A percentile compares a stretch with the other conserved stretches of the same genome.
phyloP scores from a whole-genome alignment of 2,888 invertebrate species.

The Holacanthella duospinosa region DNA sequence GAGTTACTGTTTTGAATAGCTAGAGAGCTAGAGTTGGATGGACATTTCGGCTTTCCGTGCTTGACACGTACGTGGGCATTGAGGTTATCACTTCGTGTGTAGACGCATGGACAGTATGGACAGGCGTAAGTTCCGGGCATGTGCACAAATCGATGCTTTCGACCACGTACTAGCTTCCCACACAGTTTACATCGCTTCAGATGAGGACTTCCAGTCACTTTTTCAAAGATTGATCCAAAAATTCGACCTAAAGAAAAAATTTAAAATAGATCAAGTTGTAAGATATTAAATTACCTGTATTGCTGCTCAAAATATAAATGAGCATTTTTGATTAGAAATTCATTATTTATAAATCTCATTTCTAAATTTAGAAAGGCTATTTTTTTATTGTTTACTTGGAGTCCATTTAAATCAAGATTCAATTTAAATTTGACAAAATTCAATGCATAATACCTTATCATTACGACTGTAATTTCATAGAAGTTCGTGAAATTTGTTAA shows the following conservation, averaged over 20 bases:
- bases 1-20: conserved; percentile 23
- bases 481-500: too few relatives aligned
- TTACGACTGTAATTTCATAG: too few relatives aligned
- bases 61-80: conserved; percentile 36
- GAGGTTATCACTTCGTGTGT: conserved; percentile 36
- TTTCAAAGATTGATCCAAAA: conserved; percentile 38
- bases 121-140: conserved; percentile 36
- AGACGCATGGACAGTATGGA: conserved; percentile 35
- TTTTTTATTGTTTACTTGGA: too few relatives aligned
- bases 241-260: conserved; percentile 35
- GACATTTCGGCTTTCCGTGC: conserved; percentile 35
- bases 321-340: too few relatives aligned
- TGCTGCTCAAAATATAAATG: too few relatives aligned
- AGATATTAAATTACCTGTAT: not conserved
- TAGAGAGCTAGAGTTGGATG: conserved; percentile 11
- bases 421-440: not conserved
- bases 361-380: too few relatives aligned
- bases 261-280: conserved; percentile 1
- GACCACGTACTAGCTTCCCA: conserved; percentile 37
- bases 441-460: too few relatives aligned
- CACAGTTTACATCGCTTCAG: conserved; percentile 38
- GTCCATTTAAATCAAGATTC: not conserved
- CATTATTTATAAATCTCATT: too few relatives aligned
- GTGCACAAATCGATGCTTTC: conserved; percentile 37
- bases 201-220: conserved; percentile 37